Evolutionary conservation across 2,113 vertebrate genomes (phyloP).

Genomic region (Prunella himalayana): DNA sequence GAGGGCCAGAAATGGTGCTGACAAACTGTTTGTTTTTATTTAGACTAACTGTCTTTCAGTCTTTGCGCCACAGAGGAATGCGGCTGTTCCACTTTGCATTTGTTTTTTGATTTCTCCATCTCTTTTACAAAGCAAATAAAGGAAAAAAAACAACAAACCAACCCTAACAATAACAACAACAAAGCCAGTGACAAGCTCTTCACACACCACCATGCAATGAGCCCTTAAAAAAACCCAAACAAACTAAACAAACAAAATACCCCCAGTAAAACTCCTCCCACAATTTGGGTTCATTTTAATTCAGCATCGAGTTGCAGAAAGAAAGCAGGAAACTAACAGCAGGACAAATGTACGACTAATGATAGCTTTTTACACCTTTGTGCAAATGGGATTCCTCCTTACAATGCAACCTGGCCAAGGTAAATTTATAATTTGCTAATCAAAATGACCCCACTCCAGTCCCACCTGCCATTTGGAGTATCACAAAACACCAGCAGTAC

Average conservation of each 20-base stretch:
- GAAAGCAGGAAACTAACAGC: background rate
- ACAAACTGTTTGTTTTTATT: constrained; percentile 45
- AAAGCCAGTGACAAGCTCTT: constrained; percentile 21
- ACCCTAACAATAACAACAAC: background rate
- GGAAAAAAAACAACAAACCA: background rate
- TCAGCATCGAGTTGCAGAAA: background rate
- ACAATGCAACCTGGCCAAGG: background rate
- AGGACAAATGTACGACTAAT: background rate
- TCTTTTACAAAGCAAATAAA: constrained; percentile 38
- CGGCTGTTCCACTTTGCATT: background rate
- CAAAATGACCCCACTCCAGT: background rate
- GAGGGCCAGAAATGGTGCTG: background rate
- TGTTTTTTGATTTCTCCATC: constrained; percentile 46
- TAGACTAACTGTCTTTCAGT: constrained; percentile 13
- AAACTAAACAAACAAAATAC: background rate
- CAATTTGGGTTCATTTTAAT: background rate
- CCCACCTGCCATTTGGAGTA: background rate
- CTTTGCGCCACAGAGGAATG: constrained; percentile 15
- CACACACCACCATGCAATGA: background rate
- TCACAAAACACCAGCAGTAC: background rate
- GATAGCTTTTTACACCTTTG: background rate
- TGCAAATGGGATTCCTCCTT: background rate
- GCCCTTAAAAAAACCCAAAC: background rate
- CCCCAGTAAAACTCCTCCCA: background rate
- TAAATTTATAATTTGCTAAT: background rate